Conservation (phyloP, 1,140 invertebrate genomes). For the Hylaeus volcanicus region DNA sequence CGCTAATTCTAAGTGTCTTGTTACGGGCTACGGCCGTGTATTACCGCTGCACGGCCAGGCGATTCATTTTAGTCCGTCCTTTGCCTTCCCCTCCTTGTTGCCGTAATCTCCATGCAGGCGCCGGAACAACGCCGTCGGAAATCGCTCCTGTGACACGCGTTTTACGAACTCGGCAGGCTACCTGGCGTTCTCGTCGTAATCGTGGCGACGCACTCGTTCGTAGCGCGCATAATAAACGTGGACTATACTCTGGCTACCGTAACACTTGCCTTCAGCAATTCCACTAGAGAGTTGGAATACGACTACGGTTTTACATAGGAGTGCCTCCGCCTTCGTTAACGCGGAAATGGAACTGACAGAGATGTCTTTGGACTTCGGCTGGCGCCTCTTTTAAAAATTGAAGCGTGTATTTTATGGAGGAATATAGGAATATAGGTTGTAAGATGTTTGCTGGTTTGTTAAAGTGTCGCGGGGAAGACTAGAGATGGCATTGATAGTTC, state of each 20-base stretch:
- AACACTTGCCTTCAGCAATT: background rate
- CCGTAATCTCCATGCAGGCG: conserved; percentile 38
- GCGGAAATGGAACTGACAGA: background rate
- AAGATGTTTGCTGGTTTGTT: too few relatives aligned
- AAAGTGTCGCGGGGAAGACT: too few relatives aligned
- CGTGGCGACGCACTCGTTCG: background rate
- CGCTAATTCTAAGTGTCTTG: conserved; percentile 7
- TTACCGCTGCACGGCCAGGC: conserved; percentile 4
- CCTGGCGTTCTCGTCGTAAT: background rate
- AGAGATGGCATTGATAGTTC: too few relatives aligned
- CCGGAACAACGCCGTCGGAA: conserved; percentile 29
- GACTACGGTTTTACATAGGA: background rate
- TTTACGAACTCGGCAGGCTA: conserved; percentile 25
- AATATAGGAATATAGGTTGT: too few relatives aligned
- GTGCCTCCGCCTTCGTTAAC: background rate
- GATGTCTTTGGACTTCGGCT: too few relatives aligned
- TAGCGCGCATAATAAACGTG: background rate
- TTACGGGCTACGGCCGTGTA: conserved; percentile 19
- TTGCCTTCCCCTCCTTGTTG: background rate
- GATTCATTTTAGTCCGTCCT: conserved; percentile 21
- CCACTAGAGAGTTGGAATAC: too few relatives aligned
- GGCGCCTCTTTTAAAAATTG: too few relatives aligned
- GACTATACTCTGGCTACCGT: background rate
- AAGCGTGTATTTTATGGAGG: too few relatives aligned
- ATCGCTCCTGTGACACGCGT: background rate